Evolutionary conservation across 2,113 vertebrate genomes (phyloP).

Genomic region (Odocoileus virginianus): DNA sequence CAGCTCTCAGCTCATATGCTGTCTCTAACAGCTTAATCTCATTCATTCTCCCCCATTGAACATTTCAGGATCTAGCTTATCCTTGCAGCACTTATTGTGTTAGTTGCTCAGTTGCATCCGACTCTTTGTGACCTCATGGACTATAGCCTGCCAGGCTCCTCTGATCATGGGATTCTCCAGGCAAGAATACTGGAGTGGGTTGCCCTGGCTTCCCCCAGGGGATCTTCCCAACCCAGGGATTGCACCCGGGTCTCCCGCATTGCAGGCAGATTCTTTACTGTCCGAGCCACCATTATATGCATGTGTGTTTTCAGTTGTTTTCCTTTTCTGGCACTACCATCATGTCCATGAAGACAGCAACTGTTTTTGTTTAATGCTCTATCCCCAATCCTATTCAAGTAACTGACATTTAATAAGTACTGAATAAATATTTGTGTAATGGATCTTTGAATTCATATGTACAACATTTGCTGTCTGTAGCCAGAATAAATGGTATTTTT

Average conservation of each 20-base stretch:
- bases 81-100: background rate
- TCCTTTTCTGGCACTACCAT: background rate
- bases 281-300: background rate
- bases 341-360: background rate
- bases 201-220: background rate
- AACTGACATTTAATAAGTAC: slow-evolving; percentile 45
- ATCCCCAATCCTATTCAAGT: slow-evolving; percentile 2
- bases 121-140: background rate
- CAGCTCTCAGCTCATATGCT: background rate
- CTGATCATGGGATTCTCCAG: background rate
- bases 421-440: slow-evolving; percentile 46
- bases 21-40: background rate
- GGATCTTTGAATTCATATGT: slow-evolving; percentile 2
- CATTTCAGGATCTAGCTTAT: background rate
- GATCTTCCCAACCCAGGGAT: background rate
- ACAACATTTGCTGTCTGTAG: slow-evolving; percentile 9
- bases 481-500: slow-evolving; percentile 4
- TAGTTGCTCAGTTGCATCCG: background rate
- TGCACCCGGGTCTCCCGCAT: rapidly evolving
- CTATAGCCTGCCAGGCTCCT: background rate
- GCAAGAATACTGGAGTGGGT: background rate
- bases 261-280: background rate
- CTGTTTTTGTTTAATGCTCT: background rate
- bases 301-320: background rate
- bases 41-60: background rate